These are phyloP conservation scores for Chanos chanos DNA, from an alignment of 2,797 vertebrate species.

Conservation along the genomic window DNA sequence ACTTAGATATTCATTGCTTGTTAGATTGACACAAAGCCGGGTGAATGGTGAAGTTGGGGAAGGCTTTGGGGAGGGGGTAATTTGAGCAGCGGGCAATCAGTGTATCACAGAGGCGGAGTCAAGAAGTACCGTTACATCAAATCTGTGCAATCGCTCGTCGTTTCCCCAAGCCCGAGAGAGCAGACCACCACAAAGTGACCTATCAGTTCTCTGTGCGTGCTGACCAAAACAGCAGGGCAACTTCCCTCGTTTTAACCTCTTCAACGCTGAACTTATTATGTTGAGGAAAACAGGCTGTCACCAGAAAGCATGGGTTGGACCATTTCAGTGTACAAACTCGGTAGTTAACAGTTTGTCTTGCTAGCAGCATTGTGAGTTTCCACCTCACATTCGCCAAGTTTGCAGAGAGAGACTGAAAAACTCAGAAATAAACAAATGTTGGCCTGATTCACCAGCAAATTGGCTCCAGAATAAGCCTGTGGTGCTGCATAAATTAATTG, in stretches of 20 bases:
- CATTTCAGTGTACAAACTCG: no score
- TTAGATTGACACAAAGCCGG: background rate
- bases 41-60: background rate
- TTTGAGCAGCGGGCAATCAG: slow-evolving; percentile 37
- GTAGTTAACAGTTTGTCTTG: no score
- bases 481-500: no score
- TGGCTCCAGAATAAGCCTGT: no score
- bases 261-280: slow-evolving; percentile 18
- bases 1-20: slow-evolving; percentile 6
- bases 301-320: no score
- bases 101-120: slow-evolving; percentile 57
- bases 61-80: slow-evolving; percentile 2
- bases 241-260: slow-evolving; percentile 63
- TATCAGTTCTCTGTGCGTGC: slow-evolving; percentile 58
- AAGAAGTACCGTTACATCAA: slow-evolving; percentile 35
- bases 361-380: no score
- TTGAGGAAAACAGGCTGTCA: no score
- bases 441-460: no score
- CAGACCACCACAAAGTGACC: slow-evolving; percentile 68
- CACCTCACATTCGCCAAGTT: no score
- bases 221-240: slow-evolving; percentile 42
- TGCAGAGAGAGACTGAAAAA: no score
- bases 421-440: no score
- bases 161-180: slow-evolving; percentile 47
- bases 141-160: slow-evolving; percentile 41